Conservation (phyloP, 2,888 invertebrate genomes). For the Oligia fasciuncula region DNA sequence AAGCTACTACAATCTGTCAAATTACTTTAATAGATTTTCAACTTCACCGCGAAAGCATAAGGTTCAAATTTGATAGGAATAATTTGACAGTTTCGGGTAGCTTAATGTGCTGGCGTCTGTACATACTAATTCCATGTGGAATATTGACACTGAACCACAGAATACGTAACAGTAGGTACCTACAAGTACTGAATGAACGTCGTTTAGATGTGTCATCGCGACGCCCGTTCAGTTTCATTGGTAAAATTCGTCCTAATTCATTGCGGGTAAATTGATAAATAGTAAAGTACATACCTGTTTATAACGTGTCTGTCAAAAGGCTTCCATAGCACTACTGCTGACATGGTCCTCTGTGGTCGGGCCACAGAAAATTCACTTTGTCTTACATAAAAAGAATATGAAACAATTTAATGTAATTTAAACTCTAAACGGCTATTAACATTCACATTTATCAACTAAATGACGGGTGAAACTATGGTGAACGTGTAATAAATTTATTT, state of each 20-base stretch:
- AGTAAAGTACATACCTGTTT: background rate
- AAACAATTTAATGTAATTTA: background rate
- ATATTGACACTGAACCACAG: background rate
- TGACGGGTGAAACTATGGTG: background rate
- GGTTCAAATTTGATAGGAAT: too few relatives aligned
- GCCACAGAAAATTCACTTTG: background rate
- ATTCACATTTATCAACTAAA: conserved; percentile 5
- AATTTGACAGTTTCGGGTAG: too few relatives aligned
- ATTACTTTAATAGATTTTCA: too few relatives aligned
- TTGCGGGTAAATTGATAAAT: background rate
- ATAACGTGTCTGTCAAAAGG: background rate
- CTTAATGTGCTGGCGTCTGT: too few relatives aligned
- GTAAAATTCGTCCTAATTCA: background rate
- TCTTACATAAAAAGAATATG: background rate
- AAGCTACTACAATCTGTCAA: too few relatives aligned
- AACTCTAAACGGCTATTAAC: background rate
- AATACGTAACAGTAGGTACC: too few relatives aligned
- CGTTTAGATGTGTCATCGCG: background rate
- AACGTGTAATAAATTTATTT: background rate
- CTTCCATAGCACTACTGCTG: too few relatives aligned
- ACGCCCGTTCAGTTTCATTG: background rate
- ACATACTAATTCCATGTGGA: background rate
- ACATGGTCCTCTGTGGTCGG: too few relatives aligned
- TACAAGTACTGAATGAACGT: background rate
- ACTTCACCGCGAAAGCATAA: too few relatives aligned